These are phyloP conservation scores for Dioctria rufipes DNA, from an alignment of 2,888 invertebrate species.

Conservation along the genomic window DNA sequence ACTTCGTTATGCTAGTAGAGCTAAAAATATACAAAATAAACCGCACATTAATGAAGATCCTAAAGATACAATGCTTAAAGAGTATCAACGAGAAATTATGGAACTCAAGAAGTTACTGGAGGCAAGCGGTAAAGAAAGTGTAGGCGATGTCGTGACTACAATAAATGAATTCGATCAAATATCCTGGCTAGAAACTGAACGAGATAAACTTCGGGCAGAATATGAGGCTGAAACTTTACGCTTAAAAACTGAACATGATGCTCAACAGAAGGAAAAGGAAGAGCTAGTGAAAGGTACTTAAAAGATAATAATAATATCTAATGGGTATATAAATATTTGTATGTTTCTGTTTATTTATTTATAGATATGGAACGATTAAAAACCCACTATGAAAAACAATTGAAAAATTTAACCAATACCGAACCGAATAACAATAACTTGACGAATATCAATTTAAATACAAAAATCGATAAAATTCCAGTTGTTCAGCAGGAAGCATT, in stretches of 20 bases:
- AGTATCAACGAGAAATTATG: constrained; percentile 89
- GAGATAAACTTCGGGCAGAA: constrained; percentile 64
- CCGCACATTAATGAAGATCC: constrained; percentile 92
- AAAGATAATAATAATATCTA: not conserved
- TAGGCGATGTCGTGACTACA: no score
- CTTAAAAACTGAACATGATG: constrained; percentile 65
- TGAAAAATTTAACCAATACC: constrained; percentile 58
- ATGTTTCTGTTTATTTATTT: not conserved
- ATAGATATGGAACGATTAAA: constrained; percentile 63
- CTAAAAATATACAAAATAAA: constrained; percentile 89
- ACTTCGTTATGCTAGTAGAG: constrained; percentile 86
- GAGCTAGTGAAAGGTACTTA: constrained; percentile 60
- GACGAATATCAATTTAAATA: constrained; percentile 49
- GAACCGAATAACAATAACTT: constrained; percentile 34
- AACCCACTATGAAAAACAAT: constrained; percentile 63
- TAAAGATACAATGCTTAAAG: constrained; percentile 87
- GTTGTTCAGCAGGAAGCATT: constrained; percentile 65
- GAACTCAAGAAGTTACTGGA: constrained; percentile 72
- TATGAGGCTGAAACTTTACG: constrained; percentile 70
- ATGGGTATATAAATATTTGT: not conserved
- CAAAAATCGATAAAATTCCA: not conserved
- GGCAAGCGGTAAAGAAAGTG: not conserved
- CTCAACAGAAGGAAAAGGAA: constrained; percentile 63
- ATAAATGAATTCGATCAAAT: constrained; percentile 3
- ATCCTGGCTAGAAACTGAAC: constrained; percentile 73